Percentiles rank a stretch among this genome's conserved stretches.
Conservation (phyloP, 2,113 vertebrate genomes). For the Psittacula cyanocephala region DNA sequence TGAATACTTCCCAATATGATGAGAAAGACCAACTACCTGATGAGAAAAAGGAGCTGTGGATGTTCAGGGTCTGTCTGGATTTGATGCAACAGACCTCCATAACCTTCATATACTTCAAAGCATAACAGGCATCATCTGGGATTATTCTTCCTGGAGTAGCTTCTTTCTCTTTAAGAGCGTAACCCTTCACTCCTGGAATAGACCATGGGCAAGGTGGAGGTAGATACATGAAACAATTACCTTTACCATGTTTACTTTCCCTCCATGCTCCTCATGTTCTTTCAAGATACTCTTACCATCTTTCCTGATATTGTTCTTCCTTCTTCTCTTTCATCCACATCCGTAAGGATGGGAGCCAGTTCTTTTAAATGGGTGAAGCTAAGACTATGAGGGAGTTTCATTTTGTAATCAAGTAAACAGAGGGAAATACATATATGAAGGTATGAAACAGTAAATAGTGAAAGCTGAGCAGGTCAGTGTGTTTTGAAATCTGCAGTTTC, state of each 20-base stretch:
- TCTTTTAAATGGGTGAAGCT: not conserved
- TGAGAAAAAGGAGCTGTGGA: not conserved
- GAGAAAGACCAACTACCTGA: not conserved
- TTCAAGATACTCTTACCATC: not conserved
- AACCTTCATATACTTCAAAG: not conserved
- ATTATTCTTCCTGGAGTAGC: not conserved
- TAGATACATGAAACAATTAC: not conserved
- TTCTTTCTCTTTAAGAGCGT: not conserved
- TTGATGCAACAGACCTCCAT: not conserved
- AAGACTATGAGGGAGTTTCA: not conserved
- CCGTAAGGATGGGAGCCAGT: not conserved
- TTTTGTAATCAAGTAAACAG: not conserved
- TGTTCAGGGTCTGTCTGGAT: not conserved
- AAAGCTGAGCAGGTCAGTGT: not conserved
- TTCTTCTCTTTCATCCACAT: not conserved
- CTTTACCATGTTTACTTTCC: not conserved
- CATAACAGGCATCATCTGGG: not conserved
- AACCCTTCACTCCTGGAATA: not conserved
- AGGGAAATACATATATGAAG: not conserved
- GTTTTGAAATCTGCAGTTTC: not conserved
- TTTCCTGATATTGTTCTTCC: not conserved
- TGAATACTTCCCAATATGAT: not conserved
- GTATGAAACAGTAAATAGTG: not conserved
- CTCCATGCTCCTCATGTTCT: not conserved
- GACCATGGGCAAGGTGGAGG: not conserved